Base-by-base conservation (phyloP, 1,140 invertebrate genomes). In the Heliothis subflexa region DNA sequence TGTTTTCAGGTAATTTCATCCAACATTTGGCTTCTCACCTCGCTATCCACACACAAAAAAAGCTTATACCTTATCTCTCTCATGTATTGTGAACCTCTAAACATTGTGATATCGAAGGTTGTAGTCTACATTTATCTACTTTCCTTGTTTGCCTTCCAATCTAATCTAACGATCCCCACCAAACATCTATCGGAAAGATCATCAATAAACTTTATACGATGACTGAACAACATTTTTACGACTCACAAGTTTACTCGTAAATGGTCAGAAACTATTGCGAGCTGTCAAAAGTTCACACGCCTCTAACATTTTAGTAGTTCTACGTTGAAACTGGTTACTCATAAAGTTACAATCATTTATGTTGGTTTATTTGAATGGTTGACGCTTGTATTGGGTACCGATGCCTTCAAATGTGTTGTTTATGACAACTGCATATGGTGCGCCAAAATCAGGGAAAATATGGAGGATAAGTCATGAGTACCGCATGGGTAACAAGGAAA, bases 281-380 rank as follows among this genome's bases (percentile, higher is more conserved):
- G 28, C 16, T 47, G 28, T 62, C 21, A 7, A 18, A 13, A 57
- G 40, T 74, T 74, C 71, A 49, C 55, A 74, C 33, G 57, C 18
- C 28, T 25, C 11, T 61, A 33, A 61, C 33, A 10, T 40, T 62
- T 62, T 74, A 49, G 25, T 59, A 49, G 25, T n/a, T 74, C 61
- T 74, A 74, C 52, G 21, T 28, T 55, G 9, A 71, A 71, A 25
- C 50, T 16, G 9, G 50, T 52, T 14, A 62, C 40, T 61, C 72
- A 45, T 74, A 74, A 74, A 74, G 62, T 45, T 57, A 25, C 28
- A 57, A 74, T 62, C 50, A 74, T 62, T 18, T 74, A 33, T 11
- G 12, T 55, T 5, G 54, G 9, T 25, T 12, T 21, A 12, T 25
- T 3, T 57, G 33, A 9, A 40, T 57, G 18, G 21, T 25, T 57